Evolutionary conservation across 2,888 invertebrate genomes (phyloP), one percentile per base, ranked within the genome.

Genomic region (Archips xylosteana): DNA sequence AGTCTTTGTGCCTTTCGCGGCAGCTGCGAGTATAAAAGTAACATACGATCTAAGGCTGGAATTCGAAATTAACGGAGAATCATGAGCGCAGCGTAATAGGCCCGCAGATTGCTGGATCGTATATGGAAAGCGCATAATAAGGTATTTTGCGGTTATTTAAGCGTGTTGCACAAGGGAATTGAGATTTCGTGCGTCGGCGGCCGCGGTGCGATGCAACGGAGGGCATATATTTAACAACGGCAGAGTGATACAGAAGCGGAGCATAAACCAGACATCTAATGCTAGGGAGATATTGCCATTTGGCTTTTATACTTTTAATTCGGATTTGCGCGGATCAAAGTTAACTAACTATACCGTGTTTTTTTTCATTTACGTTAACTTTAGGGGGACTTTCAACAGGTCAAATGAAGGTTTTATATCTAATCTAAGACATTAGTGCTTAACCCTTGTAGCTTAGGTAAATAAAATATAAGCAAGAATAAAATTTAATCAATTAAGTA

Each of bases 131-230:
- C 90, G 91, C 89, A 91, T 92, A 92, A 92, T 92, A 92, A 89
- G 93, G 89, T 89, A 92, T 94, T 92, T 94, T 94, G 94, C 92
- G 94, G 94, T 93, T 93, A 89, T 93, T 93, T 92, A 92, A 91
- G 86, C 87, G 87, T 83, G 85, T 92, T 92, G 91, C 91, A 89
- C 90, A 91, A 92, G 92, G 84, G 91, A 92, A 92, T 92, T 89
- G 92, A 89, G 90, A 91, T 89, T 91, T 92, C 92, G 93, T 92
- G 92, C 90, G 89, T 90, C 83, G 87, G 88, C 87, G 87, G 87
- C 82, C 87, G 89, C 84, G 80, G 79, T 83, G 75, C 78, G 77
- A 73, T 76, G 86, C 85, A 6, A 32, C 23, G 32, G 85, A 1
- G 23, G 23, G 23, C 23, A 23, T 88, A 87, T 88, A 85, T 82